Percentiles rank a stretch among this genome's conserved stretches.
phyloP scores from a whole-genome alignment of 2,797 vertebrate genomes.

The Scyliorhinus canicula region DNA sequence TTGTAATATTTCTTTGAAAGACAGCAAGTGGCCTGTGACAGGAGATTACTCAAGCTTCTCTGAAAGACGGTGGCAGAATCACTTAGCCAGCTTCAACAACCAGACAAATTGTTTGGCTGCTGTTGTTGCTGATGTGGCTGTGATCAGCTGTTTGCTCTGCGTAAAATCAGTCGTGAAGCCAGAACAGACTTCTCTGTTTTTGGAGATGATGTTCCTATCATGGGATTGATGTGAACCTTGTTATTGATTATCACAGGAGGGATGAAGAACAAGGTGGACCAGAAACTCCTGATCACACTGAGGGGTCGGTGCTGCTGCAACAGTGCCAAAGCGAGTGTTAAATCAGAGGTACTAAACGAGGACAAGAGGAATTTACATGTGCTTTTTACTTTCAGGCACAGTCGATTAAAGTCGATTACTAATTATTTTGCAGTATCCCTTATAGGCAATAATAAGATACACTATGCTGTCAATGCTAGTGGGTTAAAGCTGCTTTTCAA shows the following conservation, averaged over 20 bases:
- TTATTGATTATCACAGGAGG: neutral
- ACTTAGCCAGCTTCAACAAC: neutral
- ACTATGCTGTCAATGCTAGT: neutral
- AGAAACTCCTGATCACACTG: neutral
- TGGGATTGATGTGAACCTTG: neutral
- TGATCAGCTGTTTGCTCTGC: neutral
- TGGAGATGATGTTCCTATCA: neutral
- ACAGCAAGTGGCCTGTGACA: neutral
- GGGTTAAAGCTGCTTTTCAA: neutral
- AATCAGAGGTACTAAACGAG: neutral
- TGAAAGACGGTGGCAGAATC: neutral
- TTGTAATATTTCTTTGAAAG: neutral
- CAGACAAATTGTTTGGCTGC: too few relatives aligned
- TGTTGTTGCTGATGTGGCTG: neutral
- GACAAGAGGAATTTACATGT: neutral
- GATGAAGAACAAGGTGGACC: neutral
- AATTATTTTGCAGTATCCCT: neutral
- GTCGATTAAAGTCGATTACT: neutral
- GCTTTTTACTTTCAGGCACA: neutral
- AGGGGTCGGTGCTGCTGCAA: neutral
- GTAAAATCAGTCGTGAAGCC: neutral
- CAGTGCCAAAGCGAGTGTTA: neutral
- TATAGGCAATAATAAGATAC: neutral
- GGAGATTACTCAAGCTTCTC: neutral
- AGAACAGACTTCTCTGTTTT: neutral